Evolutionary conservation across 2,888 invertebrate species (phyloP), one percentile per base, ranked within the genome.

Genomic region (Athripsodes cinereus): DNA sequence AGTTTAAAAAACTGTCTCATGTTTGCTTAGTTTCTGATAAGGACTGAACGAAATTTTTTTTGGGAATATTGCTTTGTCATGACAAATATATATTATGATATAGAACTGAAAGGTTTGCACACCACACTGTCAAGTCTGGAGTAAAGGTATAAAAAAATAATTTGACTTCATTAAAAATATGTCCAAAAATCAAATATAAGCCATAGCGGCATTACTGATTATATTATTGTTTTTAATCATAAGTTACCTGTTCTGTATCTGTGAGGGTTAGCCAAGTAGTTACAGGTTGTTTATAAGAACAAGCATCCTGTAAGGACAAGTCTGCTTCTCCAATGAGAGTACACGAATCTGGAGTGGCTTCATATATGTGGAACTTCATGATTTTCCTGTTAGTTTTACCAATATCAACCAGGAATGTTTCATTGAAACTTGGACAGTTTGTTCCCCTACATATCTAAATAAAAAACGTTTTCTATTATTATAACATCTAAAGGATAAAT

Each of bases 201-300:
- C 11, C 31, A 31, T 31, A 6, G 31, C 31, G 6, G 11, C 8
- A 11, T 31, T 31, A 31, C 31, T 11, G 11, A 31, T 8, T 11
- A 31, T 31, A 31, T 31, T 31, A 31, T 31, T 31, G 6, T 31
- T 31, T 8, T 11, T 31, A 31, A 8, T 6, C 31, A 31, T n/a
- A 19, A 51, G 8, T 68, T 69, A 83, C 83, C 75, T 86, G 85
- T 65, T 86, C 84, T 8, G 87, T 85, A 68, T 89, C 88, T 1
- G 86, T 81, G 2, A 91, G 75, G 1, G 87, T 84, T 58, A 90
- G 80, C 89, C 90, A 90, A n/a, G 87, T 87, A 53, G 88, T 88
- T 50, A 86, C 82, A 1, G 88, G 85, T 35, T 84, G 82, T 50
- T 81, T 72, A 34, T 64, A 64, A 8, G 85, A 72, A 61, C 81